These are phyloP conservation scores for Paedocypris micromegethes DNA, from an alignment of 2,797 vertebrate genomes.

Conservation along the genomic window DNA sequence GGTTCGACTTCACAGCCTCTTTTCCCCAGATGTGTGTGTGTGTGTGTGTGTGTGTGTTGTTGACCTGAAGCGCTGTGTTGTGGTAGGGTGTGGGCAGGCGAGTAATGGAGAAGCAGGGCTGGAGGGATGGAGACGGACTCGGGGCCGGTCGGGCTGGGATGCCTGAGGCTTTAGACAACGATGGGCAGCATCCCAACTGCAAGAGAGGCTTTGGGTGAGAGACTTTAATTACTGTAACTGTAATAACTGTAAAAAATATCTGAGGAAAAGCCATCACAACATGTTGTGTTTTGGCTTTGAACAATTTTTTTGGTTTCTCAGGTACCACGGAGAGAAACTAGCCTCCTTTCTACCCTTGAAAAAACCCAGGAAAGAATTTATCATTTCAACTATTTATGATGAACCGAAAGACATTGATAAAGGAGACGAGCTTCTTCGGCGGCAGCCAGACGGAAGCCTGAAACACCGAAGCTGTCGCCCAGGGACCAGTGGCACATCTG, in stretches of 20 bases:
- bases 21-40: neutral
- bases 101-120: constrained; percentile 91
- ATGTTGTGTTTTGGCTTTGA: neutral
- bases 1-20: constrained; percentile 57
- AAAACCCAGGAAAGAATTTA: constrained; percentile 66
- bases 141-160: constrained; percentile 80
- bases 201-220: constrained; percentile 92
- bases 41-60: constrained; percentile 16
- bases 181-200: constrained; percentile 90
- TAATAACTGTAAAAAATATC: too few relatives aligned
- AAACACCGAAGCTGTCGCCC: constrained; percentile 76
- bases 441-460: constrained; percentile 79
- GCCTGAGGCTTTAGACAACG: constrained; percentile 80
- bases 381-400: constrained; percentile 87
- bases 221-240: too few relatives aligned
- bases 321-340: constrained; percentile 92
- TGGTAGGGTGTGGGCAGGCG: constrained; percentile 85
- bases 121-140: constrained; percentile 87
- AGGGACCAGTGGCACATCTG: constrained; percentile 44
- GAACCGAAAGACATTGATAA: constrained; percentile 76
- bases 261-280: too few relatives aligned
- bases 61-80: too few relatives aligned
- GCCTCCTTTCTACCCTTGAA: constrained; percentile 67
- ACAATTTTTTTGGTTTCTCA: constrained; percentile 50
- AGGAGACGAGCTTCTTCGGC: constrained; percentile 76